Percentiles rank a stretch among this genome's conserved stretches.
phyloP scores from a whole-genome alignment of 1,140 invertebrate genomes.

The Mesaphorura yosii region DNA sequence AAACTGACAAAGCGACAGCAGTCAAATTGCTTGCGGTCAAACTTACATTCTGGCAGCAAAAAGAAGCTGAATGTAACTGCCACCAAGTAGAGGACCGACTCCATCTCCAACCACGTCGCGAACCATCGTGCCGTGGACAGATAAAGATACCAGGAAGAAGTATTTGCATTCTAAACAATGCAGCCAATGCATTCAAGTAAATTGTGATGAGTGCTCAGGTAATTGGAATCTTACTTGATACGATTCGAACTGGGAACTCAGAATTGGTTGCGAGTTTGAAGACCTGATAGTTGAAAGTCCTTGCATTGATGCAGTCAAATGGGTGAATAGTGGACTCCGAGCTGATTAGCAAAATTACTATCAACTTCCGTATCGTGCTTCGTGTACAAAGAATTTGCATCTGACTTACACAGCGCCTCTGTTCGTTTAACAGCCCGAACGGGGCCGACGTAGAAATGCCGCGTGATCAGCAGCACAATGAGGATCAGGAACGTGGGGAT shows the following conservation, averaged over 20 bases:
- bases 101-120: constrained; percentile 19
- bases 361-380: no score
- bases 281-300: constrained; percentile 82
- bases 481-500: constrained; percentile 45
- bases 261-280: constrained; percentile 57
- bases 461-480: constrained; percentile 42
- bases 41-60: no score
- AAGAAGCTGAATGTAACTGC: no score
- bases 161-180: constrained; percentile 47
- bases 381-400: no score
- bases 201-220: no score
- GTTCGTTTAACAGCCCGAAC: constrained; percentile 48
- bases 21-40: no score
- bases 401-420: no score
- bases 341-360: no score
- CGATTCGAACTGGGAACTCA: constrained; percentile 67
- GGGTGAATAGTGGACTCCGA: constrained; percentile 68
- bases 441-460: constrained; percentile 49
- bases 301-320: constrained; percentile 74
- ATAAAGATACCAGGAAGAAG: constrained; percentile 52
- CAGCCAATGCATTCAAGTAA: no score
- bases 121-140: constrained; percentile 43
- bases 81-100: constrained; percentile 14
- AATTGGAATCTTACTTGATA: no score
- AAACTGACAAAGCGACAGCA: no score